These are phyloP conservation scores for Poecilia velifera DNA, from an alignment of 2,797 vertebrate genomes.

Conservation along the genomic window DNA sequence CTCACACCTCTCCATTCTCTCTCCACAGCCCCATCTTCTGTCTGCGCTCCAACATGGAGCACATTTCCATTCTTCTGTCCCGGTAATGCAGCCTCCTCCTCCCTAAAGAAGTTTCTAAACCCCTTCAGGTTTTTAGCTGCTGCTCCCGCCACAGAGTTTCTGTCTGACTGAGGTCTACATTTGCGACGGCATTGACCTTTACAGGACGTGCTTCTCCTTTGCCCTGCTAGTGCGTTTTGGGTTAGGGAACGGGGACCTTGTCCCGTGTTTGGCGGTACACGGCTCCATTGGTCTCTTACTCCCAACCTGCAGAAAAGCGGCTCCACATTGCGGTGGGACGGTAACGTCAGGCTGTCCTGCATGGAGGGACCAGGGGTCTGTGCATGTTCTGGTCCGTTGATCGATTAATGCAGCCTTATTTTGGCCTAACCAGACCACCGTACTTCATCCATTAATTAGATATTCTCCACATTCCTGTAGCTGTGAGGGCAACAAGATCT, in stretches of 20 bases:
- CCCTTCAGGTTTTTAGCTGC: background rate
- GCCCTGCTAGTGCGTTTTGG: background rate
- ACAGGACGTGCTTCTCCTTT: background rate
- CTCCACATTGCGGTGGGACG: too few relatives aligned
- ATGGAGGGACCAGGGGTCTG: background rate
- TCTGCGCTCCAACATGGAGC: constrained; percentile 90
- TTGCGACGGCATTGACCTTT: background rate
- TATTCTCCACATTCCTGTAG: background rate
- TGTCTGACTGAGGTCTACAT: background rate
- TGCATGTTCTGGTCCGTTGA: background rate
- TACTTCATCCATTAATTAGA: background rate
- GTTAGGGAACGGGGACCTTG: background rate
- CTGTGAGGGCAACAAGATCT: background rate
- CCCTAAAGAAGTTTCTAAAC: background rate
- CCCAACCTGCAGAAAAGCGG: background rate
- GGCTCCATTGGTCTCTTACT: background rate
- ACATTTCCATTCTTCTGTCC: constrained; percentile 87
- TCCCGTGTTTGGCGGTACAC: background rate
- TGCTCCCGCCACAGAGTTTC: background rate
- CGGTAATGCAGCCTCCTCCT: constrained; percentile 76
- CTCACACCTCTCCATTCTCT: constrained; percentile 14
- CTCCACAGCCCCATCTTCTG: constrained; percentile 87
- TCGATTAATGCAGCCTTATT: background rate
- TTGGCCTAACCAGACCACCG: background rate
- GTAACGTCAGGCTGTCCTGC: too few relatives aligned